A percentile compares a stretch with the other conserved stretches of the same genome.
Conservation (phyloP, 1,140 invertebrate genomes). For the Maniola jurtina region DNA sequence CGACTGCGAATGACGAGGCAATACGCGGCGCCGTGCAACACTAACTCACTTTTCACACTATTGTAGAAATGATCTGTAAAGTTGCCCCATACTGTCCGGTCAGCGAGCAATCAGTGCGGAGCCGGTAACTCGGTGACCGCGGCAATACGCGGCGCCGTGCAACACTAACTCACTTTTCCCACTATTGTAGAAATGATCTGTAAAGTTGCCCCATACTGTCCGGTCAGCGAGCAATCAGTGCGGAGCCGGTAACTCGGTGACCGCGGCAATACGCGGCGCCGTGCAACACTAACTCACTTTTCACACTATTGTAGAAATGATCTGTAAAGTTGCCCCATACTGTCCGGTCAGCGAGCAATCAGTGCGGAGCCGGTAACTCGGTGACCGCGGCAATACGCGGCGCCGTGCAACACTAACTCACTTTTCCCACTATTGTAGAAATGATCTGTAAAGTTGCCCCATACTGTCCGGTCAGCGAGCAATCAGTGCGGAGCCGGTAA, state of each 20-base stretch:
- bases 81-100: too few relatives aligned
- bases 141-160: constrained; percentile 29
- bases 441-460: too few relatives aligned
- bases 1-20: too few relatives aligned
- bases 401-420: constrained; percentile 29
- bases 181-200: too few relatives aligned
- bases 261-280: constrained; percentile 30
- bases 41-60: constrained; percentile 26
- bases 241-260: constrained; percentile 30
- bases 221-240: constrained; percentile 33
- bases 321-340: too few relatives aligned
- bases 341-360: constrained; percentile 33
- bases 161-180: constrained; percentile 27
- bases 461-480: constrained; percentile 26
- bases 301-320: too few relatives aligned
- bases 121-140: constrained; percentile 30
- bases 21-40: constrained; percentile 27
- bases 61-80: too few relatives aligned
- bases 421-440: constrained; percentile 12
- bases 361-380: constrained; percentile 29
- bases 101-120: constrained; percentile 36
- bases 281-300: constrained; percentile 31
- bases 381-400: constrained; percentile 33
- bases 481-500: constrained; percentile 34
- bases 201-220: too few relatives aligned